Conservation (phyloP, 1,140 invertebrate species). For the Araneus ventricosus region DNA sequence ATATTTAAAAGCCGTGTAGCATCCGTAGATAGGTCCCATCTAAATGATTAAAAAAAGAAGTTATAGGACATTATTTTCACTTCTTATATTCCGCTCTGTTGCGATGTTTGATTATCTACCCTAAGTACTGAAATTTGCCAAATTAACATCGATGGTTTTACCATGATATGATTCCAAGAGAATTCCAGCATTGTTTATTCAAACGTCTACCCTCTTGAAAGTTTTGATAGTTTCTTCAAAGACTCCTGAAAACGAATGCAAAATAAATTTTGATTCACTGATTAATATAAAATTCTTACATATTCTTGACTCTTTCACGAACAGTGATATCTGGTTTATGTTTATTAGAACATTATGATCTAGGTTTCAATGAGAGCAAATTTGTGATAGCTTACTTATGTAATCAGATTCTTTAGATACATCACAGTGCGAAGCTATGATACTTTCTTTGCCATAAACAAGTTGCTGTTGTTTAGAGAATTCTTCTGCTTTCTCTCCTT, state of each 20-base stretch:
- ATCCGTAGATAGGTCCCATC: constrained; percentile 88
- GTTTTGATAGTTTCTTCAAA: constrained; percentile 79
- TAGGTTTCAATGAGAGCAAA: too few species aligned
- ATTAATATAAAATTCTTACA: too few species aligned
- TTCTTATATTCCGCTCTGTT: neutral
- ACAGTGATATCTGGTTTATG: too few species aligned
- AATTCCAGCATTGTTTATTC: constrained; percentile 88
- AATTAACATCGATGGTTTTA: constrained; percentile 87
- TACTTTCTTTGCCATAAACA: neutral
- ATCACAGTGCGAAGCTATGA: constrained; percentile 39
- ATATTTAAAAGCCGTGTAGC: constrained; percentile 85
- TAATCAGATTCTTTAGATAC: constrained; percentile 26
- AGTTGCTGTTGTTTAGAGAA: neutral
- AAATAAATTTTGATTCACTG: too few species aligned
- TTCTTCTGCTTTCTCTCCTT: constrained; percentile 30
- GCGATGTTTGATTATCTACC: neutral
- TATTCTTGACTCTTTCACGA: too few species aligned
- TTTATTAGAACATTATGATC: too few species aligned
- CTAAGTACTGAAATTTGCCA: constrained; percentile 81
- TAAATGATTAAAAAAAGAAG: constrained; percentile 77
- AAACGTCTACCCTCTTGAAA: constrained; percentile 87
- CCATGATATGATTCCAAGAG: constrained; percentile 89
- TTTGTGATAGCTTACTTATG: neutral
- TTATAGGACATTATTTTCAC: neutral
- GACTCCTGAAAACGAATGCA: neutral